Conservation (phyloP, 2,113 vertebrate genomes). For the Penelope pileata region DNA sequence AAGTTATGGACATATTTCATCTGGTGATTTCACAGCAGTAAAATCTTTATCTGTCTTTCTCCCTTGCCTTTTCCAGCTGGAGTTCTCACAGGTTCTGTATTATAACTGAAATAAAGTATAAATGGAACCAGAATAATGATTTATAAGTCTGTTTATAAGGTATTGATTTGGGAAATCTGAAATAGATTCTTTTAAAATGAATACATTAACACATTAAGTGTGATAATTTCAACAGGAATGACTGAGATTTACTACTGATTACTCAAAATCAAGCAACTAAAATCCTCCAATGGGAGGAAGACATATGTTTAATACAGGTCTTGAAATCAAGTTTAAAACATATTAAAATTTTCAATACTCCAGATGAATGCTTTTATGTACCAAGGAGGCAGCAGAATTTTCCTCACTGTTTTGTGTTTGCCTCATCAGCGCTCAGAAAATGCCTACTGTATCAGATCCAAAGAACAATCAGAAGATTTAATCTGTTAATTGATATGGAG, state of each 20-base stretch:
- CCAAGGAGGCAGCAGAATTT: not conserved
- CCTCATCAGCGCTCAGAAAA: not conserved
- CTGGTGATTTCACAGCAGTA: rapidly evolving
- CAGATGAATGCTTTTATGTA: not conserved
- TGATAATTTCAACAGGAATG: not conserved
- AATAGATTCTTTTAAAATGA: not conserved
- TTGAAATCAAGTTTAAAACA: not conserved
- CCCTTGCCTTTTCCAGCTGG: not conserved
- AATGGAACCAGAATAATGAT: not conserved
- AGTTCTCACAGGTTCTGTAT: not conserved
- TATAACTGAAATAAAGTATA: not conserved
- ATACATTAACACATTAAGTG: not conserved
- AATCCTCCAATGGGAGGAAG: not conserved
- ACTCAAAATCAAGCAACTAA: not conserved
- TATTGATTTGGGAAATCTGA: not conserved
- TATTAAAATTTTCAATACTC: not conserved
- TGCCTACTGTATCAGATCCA: not conserved
- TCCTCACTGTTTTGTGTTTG: not conserved
- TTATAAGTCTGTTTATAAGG: not conserved
- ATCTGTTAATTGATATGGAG: not conserved
- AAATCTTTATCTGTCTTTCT: not conserved
- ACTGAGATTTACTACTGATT: not conserved
- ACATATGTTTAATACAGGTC: not conserved
- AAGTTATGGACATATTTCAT: not conserved
- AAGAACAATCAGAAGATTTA: not conserved